These are phyloP conservation scores for Silvanus unidentatus DNA, from an alignment of 2,888 invertebrate genomes.

Conservation along the genomic window DNA sequence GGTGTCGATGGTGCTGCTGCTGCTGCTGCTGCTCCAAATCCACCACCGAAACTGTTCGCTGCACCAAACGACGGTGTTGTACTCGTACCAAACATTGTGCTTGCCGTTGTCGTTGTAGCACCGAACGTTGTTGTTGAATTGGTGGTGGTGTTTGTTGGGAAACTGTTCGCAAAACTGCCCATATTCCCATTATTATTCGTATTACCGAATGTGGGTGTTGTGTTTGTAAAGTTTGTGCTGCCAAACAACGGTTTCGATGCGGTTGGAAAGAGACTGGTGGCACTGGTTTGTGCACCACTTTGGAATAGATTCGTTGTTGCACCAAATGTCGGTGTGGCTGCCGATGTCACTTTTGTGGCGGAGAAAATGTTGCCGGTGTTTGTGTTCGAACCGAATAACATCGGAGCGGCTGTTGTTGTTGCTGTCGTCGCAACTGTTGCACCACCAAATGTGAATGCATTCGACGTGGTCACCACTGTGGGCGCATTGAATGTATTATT, in stretches of 20 bases:
- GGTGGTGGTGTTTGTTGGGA: not conserved
- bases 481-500: slow-evolving; percentile 1
- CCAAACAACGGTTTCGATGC: slow-evolving; percentile 1
- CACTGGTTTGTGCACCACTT: not conserved
- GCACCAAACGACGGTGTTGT: slow-evolving; percentile 1
- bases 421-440: not conserved
- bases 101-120: not conserved
- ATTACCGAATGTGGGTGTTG: not conserved
- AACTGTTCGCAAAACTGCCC: not conserved
- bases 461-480: not conserved
- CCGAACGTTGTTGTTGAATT: not conserved
- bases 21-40: not conserved
- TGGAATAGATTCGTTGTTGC: not conserved
- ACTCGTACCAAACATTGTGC: not conserved
- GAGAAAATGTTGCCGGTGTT: not conserved
- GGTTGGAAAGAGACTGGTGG: not conserved
- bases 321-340: not conserved
- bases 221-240: not conserved
- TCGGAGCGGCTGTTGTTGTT: too few relatives aligned
- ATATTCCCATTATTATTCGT: not conserved
- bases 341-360: not conserved
- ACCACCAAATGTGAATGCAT: not conserved
- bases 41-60: not conserved
- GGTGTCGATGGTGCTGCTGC: not conserved
- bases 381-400: too few relatives aligned